phyloP scores from a whole-genome alignment of 2,113 vertebrate species.

The Takifugu flavidus region DNA sequence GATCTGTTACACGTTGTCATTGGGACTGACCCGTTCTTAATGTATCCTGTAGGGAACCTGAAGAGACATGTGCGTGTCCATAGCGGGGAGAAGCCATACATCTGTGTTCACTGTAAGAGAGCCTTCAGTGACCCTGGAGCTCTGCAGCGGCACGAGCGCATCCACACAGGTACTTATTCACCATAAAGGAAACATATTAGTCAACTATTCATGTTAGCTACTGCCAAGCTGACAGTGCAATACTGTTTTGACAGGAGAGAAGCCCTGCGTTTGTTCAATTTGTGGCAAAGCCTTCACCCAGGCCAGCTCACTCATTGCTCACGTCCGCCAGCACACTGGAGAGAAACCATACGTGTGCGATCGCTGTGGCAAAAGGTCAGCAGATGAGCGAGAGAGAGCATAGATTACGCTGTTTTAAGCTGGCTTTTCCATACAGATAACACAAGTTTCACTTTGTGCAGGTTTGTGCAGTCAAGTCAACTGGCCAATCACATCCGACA shows the following conservation, averaged over 20 bases:
- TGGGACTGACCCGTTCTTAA: neutral
- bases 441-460: slow-evolving; percentile 46
- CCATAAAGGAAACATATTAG: neutral
- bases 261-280: slow-evolving; percentile 90
- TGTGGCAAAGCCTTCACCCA: slow-evolving; percentile 97
- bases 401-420: neutral
- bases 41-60: slow-evolving; percentile 82
- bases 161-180: slow-evolving; percentile 86
- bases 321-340: slow-evolving; percentile 95
- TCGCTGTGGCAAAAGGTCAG: slow-evolving; percentile 95
- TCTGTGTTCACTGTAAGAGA: slow-evolving; percentile 91
- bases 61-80: slow-evolving; percentile 95
- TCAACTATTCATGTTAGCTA: neutral
- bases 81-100: slow-evolving; percentile 94
- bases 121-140: slow-evolving; percentile 93
- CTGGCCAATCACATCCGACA: slow-evolving; percentile 98
- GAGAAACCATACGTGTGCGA: slow-evolving; percentile 98
- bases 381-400: neutral
- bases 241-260: slow-evolving; percentile 82
- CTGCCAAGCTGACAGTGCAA: neutral
- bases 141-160: slow-evolving; percentile 92
- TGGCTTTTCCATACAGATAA: neutral
- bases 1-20: neutral
- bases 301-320: slow-evolving; percentile 95
- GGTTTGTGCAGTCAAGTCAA: slow-evolving; percentile 97